phyloP scores from a whole-genome alignment of 2,113 vertebrate genomes.

The Uropsilus gracilis region DNA sequence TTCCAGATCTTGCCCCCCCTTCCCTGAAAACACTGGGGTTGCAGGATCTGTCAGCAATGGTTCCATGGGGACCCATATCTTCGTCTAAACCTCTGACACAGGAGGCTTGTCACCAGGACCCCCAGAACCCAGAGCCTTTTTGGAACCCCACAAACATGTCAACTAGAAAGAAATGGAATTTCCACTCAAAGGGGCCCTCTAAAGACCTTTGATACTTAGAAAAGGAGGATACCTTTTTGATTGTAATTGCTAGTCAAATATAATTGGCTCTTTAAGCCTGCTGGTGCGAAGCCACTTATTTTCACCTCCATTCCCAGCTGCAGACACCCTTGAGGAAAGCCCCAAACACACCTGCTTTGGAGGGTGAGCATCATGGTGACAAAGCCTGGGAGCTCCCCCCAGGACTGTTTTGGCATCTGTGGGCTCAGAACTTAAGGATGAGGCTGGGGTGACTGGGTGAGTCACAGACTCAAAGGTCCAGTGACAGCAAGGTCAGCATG shows the following conservation, averaged over 20 bases:
- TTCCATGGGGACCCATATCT: fast-evolving
- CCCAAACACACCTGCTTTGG: neutral
- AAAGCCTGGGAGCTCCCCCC: neutral
- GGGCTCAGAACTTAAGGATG: neutral
- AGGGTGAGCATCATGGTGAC: neutral
- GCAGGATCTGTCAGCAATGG: fast-evolving
- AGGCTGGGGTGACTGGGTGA: neutral
- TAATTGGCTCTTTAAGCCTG: neutral
- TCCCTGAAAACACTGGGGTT: neutral
- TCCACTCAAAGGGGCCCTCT: neutral
- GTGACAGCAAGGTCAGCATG: fast-evolving
- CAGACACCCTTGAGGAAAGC: neutral
- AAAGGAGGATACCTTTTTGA: neutral
- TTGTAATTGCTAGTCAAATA: neutral
- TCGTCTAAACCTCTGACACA: neutral
- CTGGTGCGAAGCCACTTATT: neutral
- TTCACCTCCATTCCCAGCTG: neutral
- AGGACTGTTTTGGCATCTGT: neutral
- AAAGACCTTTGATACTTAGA: neutral
- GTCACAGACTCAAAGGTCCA: too few species aligned
- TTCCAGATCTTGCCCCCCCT: neutral
- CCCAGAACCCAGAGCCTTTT: neutral
- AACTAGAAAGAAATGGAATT: neutral
- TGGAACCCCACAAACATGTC: neutral
- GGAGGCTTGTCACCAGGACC: neutral